Conservation (phyloP, 2,797 vertebrate genomes). For the Hydrocynus forskahlii region DNA sequence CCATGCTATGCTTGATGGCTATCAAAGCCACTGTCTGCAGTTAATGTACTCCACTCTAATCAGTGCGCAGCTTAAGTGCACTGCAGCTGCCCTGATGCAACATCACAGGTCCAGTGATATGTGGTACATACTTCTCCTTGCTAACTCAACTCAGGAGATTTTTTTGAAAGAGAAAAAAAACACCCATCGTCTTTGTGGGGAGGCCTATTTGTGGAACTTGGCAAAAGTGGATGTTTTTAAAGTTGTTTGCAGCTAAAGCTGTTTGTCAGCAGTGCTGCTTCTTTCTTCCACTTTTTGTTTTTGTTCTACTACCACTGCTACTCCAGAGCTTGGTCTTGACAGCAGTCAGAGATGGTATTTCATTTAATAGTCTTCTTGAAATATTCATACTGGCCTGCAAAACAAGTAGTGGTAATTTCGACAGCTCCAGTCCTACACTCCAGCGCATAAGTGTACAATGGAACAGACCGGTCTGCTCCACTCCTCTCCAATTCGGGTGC, state of each 20-base stretch:
- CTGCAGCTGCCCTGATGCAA: not conserved
- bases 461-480: too few species aligned
- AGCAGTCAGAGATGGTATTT: not conserved
- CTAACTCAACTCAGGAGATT: not conserved
- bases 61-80: not conserved
- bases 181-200: not conserved
- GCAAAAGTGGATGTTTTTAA: not conserved
- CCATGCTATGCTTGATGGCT: not conserved
- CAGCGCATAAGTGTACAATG: too few species aligned
- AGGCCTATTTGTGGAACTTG: not conserved
- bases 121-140: conserved; percentile 7
- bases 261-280: not conserved
- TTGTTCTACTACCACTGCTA: not conserved
- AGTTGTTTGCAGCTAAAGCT: not conserved
- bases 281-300: not conserved
- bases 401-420: not conserved
- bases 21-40: not conserved
- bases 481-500: too few species aligned
- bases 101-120: not conserved
- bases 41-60: conserved; percentile 9
- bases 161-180: not conserved
- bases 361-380: not conserved
- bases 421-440: not conserved
- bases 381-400: not conserved
- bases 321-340: not conserved